Percentiles rank a stretch among this genome's conserved stretches.
Evolutionary conservation across 1,140 invertebrate species (phyloP).

Genomic region (Pantala flavescens): DNA sequence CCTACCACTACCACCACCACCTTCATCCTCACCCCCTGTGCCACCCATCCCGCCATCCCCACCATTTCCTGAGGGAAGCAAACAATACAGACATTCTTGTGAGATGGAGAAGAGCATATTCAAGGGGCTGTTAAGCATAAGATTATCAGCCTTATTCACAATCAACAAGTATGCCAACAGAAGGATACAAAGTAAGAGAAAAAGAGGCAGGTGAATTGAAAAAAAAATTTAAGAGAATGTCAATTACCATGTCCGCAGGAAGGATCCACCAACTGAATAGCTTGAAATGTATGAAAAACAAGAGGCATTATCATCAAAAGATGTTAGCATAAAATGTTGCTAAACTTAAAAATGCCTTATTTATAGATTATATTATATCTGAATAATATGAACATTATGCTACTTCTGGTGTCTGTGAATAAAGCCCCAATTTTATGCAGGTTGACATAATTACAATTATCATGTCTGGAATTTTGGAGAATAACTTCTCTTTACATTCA

Average conservation of each 20-base stretch:
- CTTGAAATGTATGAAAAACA: background rate
- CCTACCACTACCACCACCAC: background rate
- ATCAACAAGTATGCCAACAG: background rate
- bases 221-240: background rate
- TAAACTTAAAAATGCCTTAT: background rate
- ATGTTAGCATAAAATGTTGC: background rate
- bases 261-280: background rate
- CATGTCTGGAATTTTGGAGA: too few relatives aligned
- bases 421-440: constrained; percentile 6
- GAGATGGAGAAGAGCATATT: background rate
- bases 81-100: background rate
- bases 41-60: constrained; percentile 26
- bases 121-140: background rate
- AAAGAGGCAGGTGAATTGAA: background rate
- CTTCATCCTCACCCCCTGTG: background rate
- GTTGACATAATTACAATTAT: too few relatives aligned
- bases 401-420: background rate
- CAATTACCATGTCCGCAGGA: background rate
- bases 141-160: constrained; percentile 9
- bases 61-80: constrained; percentile 39
- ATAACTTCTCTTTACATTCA: too few relatives aligned
- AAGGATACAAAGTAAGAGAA: background rate
- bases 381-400: too few relatives aligned
- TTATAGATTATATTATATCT: too few relatives aligned
- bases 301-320: background rate